These are phyloP conservation scores for Corythoichthys intestinalis DNA, from an alignment of 2,113 vertebrate species.

Conservation along the genomic window DNA sequence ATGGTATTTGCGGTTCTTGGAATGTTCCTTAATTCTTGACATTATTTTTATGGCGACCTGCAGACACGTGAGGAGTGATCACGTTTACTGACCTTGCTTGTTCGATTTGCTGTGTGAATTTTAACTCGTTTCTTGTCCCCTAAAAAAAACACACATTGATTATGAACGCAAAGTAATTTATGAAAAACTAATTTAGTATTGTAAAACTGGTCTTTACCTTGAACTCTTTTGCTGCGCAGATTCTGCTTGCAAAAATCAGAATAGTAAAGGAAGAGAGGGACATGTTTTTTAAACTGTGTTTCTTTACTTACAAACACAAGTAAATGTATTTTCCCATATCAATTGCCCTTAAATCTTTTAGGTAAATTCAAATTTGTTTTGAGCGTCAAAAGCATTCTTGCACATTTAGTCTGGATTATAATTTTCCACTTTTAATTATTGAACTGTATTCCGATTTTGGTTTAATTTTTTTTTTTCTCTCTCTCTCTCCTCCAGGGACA, in stretches of 20 bases:
- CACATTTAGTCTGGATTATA: not conserved
- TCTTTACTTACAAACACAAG: not conserved
- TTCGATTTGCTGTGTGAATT: slow-evolving; percentile 55
- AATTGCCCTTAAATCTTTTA: too few relatives aligned
- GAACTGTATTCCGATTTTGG: too few relatives aligned
- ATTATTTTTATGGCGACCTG: not conserved
- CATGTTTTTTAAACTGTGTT: too few relatives aligned
- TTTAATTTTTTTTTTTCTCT: too few relatives aligned
- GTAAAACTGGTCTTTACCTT: not conserved
- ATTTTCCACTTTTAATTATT: not conserved
- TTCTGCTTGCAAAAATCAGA: not conserved
- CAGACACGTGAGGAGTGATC: not conserved
- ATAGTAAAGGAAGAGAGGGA: not conserved
- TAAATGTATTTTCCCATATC: not conserved
- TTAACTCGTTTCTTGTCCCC: slow-evolving; percentile 72
- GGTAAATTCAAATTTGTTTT: not conserved
- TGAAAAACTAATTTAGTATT: not conserved
- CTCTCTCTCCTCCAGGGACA: too few relatives aligned
- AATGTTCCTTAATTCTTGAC: slow-evolving; percentile 7
- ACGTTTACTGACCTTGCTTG: slow-evolving; percentile 62
- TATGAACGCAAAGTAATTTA: not conserved
- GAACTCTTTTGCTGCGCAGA: not conserved
- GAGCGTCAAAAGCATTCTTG: not conserved
- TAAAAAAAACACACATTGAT: slow-evolving; percentile 24
- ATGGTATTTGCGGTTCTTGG: not conserved